Evolutionary conservation across 2,888 invertebrate genomes (phyloP), one percentile per base, ranked within the genome.

Genomic region (Cabera pusaria): DNA sequence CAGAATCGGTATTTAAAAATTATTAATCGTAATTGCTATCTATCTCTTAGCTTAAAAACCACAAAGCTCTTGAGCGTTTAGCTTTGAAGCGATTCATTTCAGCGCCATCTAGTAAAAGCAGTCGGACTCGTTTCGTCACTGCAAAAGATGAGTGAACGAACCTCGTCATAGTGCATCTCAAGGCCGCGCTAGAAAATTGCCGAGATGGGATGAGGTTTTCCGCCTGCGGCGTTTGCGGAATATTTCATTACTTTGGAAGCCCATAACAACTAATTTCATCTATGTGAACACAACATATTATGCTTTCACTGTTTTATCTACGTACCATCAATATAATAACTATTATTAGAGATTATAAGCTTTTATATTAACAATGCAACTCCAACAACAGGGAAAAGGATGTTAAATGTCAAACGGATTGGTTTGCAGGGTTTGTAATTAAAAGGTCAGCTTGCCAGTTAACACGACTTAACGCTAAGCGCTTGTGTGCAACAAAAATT

Each of bases 21-120:
- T n/a, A n/a, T n/a, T n/a, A n/a, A n/a, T n/a, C n/a, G n/a, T n/a
- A n/a, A n/a, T n/a, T n/a, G n/a, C n/a, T n/a, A n/a, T n/a, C n/a
- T n/a, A n/a, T n/a, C n/a, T n/a, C n/a, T n/a, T n/a, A n/a, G n/a
- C n/a, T n/a, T n/a, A n/a, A n/a, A n/a, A n/a, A n/a, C n/a, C n/a
- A n/a, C n/a, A n/a, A n/a, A n/a, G n/a, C n/a, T n/a, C n/a, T n/a
- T n/a, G n/a, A n/a, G n/a, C n/a, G n/a, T n/a, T n/a, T n/a, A n/a
- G n/a, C n/a, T n/a, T n/a, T n/a, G n/a, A 14, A 14, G 14, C 6
- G 27, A 49, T 56, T 48, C 54, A 49, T 26, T 29, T 54, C 40
- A 74, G 49, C 74, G 73, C 78, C 79, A 76, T 79, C 79, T 79
- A 71, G 59, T 47, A 51, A 49, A 56, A 39, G 43, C 44, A 42